phyloP scores from a whole-genome alignment of 1,140 invertebrate species.

The Paracyclopina nana region DNA sequence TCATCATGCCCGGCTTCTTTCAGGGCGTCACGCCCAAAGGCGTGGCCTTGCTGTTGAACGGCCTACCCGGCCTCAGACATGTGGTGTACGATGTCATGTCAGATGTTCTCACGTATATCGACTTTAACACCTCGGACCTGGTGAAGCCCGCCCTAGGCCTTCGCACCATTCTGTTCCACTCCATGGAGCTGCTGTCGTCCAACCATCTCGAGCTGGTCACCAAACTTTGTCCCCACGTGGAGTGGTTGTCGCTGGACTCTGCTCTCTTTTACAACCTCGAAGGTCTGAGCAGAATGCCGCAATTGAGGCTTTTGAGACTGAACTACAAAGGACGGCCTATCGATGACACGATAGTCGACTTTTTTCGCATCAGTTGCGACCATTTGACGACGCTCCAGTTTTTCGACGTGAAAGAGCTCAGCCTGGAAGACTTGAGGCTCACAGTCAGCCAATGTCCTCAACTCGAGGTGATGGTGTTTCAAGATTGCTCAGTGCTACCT shows the following conservation, averaged over 20 bases:
- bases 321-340: slow-evolving; percentile 8
- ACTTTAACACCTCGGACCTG: slow-evolving; percentile 1
- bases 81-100: slow-evolving; percentile 9
- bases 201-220: slow-evolving; percentile 8
- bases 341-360: slow-evolving; percentile 1
- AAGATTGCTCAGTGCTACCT: not conserved
- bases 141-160: not conserved
- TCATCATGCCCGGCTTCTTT: slow-evolving; percentile 10
- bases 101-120: slow-evolving; percentile 8
- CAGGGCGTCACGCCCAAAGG: slow-evolving; percentile 6
- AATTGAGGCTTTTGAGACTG: not conserved
- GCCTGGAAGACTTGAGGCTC: slow-evolving; percentile 1
- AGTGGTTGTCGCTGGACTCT: slow-evolving; percentile 1
- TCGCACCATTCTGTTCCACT: not conserved
- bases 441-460: not conserved
- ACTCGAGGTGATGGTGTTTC: not conserved
- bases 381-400: not conserved
- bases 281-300: not conserved
- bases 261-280: slow-evolving; percentile 8
- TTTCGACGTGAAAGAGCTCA: not conserved
- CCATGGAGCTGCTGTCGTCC: slow-evolving; percentile 7
- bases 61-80: not conserved
- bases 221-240: not conserved
- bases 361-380: not conserved
- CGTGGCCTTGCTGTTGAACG: slow-evolving; percentile 2